Conservation (phyloP, 2,888 invertebrate species). For the Orgyia antiqua region DNA sequence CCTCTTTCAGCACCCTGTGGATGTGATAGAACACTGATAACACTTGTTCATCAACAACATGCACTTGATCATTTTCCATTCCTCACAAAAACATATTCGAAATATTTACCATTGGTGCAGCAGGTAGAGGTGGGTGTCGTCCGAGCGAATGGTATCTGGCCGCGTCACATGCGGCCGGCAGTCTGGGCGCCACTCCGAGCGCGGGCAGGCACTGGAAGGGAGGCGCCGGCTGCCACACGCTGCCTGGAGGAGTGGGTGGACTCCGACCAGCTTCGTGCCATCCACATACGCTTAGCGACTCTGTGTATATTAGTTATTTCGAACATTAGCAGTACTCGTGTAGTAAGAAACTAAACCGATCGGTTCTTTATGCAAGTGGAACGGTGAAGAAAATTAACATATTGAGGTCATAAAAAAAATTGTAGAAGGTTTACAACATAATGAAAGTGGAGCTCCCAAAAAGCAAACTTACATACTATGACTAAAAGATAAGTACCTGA, state of each 20-base stretch:
- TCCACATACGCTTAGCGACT: conserved; percentile 39
- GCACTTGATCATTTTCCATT: no score
- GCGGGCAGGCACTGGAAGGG: conserved; percentile 63
- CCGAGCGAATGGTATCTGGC: conserved; percentile 62
- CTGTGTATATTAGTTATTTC: no score
- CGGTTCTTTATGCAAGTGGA: background rate
- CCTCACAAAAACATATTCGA: no score
- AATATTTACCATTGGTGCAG: conserved; percentile 29
- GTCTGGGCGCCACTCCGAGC: conserved; percentile 54
- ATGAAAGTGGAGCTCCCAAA: no score
- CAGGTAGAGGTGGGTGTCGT: conserved; percentile 40
- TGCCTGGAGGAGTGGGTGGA: conserved; percentile 60
- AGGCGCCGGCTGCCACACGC: conserved; percentile 67
- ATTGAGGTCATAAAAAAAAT: no score
- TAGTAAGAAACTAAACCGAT: background rate
- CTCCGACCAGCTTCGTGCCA: conserved; percentile 44
- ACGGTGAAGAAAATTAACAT: no score
- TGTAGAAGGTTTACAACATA: no score
- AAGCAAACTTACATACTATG: no score
- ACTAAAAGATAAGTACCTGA: no score
- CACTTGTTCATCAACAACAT: no score
- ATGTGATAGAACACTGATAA: no score
- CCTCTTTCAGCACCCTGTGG: no score
- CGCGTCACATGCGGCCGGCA: conserved; percentile 59
- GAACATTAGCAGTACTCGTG: background rate